Percentiles rank a stretch among this genome's conserved stretches.
These are phyloP conservation scores for Umimayanthus chanpuru DNA, from an alignment of 92 coral and sea anemone species.

Conservation along the genomic window DNA sequence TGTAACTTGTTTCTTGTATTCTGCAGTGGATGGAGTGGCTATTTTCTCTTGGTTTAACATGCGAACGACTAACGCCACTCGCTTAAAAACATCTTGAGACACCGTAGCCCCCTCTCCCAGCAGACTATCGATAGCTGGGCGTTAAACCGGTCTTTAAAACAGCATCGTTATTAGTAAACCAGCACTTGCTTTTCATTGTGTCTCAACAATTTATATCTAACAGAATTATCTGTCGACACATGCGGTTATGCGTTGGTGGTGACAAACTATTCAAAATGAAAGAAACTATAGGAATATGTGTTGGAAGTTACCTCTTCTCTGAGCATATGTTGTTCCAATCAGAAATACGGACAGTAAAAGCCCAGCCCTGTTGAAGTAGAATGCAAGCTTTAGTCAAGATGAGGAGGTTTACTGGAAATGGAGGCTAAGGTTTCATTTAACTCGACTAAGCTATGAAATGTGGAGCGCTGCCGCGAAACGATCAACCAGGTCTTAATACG, in stretches of 20 bases:
- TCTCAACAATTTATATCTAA: neutral
- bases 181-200: neutral
- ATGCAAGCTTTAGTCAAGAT: neutral
- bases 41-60: too few relatives aligned
- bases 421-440: constrained; percentile 7
- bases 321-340: constrained; percentile 26
- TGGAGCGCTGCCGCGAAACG: neutral
- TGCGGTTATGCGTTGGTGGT: neutral
- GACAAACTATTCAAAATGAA: constrained; percentile 6
- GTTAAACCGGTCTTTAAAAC: neutral
- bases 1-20: too few relatives aligned
- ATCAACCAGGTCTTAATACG: neutral
- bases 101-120: neutral
- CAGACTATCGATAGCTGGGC: neutral
- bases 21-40: too few relatives aligned
- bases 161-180: neutral
- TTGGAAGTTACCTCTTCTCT: constrained; percentile 9
- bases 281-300: neutral
- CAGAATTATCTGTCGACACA: constrained; percentile 12
- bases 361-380: constrained; percentile 22
- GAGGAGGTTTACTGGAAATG: neutral
- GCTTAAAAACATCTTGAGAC: too few relatives aligned
- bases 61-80: neutral
- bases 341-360: neutral
- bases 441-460: constrained; percentile 17